A percentile compares a stretch with the other conserved stretches of the same genome.
These are phyloP conservation scores for Motacilla tschutschensis DNA, from an alignment of 2,113 vertebrate genomes.

Conservation along the genomic window DNA sequence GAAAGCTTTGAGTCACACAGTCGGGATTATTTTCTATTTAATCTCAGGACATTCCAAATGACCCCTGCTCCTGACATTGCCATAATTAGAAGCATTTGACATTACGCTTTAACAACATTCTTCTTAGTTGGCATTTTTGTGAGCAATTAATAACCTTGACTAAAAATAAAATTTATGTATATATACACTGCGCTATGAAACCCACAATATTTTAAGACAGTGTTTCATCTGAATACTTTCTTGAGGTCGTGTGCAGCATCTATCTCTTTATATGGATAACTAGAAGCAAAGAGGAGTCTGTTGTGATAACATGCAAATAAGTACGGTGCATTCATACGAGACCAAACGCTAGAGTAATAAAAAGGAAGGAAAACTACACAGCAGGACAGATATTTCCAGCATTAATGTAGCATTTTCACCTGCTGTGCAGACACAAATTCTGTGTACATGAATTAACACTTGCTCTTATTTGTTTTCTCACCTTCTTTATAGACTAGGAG, in stretches of 20 bases:
- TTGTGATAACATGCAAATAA: slow-evolving; percentile 44
- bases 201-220: neutral
- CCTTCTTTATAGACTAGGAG: slow-evolving; percentile 32
- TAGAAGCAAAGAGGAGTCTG: slow-evolving; percentile 1
- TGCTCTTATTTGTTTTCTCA: slow-evolving; percentile 63
- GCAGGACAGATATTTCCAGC: slow-evolving; percentile 39
- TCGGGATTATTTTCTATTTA: neutral
- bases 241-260: slow-evolving; percentile 7
- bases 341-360: slow-evolving; percentile 34
- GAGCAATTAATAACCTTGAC: slow-evolving; percentile 15
- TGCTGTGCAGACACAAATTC: slow-evolving; percentile 31
- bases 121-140: slow-evolving; percentile 18
- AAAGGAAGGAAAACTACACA: slow-evolving; percentile 48
- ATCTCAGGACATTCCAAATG: neutral
- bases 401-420: slow-evolving; percentile 41
- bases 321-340: slow-evolving; percentile 35
- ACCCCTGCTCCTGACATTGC: slow-evolving; percentile 1
- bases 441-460: slow-evolving; percentile 50
- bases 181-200: neutral
- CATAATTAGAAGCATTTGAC: slow-evolving; percentile 26
- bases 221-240: slow-evolving; percentile 18
- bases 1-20: neutral
- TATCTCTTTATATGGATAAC: slow-evolving; percentile 14
- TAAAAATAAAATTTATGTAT: slow-evolving; percentile 8
- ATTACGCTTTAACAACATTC: neutral